Conservation (phyloP, 2,888 invertebrate species). For the Parascotia fuliginaria region DNA sequence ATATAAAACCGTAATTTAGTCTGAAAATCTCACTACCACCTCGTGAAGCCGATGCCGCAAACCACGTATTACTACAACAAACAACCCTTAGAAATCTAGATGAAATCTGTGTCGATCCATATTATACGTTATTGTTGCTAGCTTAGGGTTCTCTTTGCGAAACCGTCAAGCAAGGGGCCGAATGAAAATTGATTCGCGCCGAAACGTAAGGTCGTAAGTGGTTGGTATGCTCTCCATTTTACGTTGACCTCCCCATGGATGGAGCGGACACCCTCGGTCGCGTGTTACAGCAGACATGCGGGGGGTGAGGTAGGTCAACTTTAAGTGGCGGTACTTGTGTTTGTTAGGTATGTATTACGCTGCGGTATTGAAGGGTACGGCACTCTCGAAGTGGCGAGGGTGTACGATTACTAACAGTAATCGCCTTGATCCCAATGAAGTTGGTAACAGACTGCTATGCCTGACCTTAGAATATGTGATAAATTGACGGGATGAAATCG, state of each 20-base stretch:
- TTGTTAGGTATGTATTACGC: slow-evolving; percentile 59
- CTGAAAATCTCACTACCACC: slow-evolving; percentile 55
- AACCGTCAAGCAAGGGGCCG: slow-evolving; percentile 55
- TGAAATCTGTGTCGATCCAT: slow-evolving; percentile 57
- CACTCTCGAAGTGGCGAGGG: slow-evolving; percentile 70
- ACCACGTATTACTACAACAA: slow-evolving; percentile 81
- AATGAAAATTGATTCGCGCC: slow-evolving; percentile 79
- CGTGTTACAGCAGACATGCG: slow-evolving; percentile 30
- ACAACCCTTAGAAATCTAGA: slow-evolving; percentile 66
- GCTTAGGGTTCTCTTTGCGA: slow-evolving; percentile 51
- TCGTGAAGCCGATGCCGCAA: slow-evolving; percentile 66
- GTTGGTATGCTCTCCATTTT: slow-evolving; percentile 37
- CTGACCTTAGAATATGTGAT: slow-evolving; percentile 44
- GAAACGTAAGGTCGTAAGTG: slow-evolving; percentile 71
- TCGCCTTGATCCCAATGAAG: slow-evolving; percentile 81
- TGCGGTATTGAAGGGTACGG: slow-evolving; percentile 57
- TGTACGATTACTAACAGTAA: slow-evolving; percentile 78
- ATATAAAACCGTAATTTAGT: slow-evolving; percentile 35
- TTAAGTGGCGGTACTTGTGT: slow-evolving; percentile 49
- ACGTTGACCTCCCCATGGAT: slow-evolving; percentile 47
- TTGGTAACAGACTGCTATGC: slow-evolving; percentile 71
- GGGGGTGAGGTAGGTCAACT: slow-evolving; percentile 50
- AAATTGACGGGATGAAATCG: slow-evolving; percentile 36
- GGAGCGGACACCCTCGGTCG: slow-evolving; percentile 50
- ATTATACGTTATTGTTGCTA: slow-evolving; percentile 65